These are phyloP conservation scores for Cyphomyrmex costatus DNA, from an alignment of 1,140 invertebrate genomes.

Conservation along the genomic window DNA sequence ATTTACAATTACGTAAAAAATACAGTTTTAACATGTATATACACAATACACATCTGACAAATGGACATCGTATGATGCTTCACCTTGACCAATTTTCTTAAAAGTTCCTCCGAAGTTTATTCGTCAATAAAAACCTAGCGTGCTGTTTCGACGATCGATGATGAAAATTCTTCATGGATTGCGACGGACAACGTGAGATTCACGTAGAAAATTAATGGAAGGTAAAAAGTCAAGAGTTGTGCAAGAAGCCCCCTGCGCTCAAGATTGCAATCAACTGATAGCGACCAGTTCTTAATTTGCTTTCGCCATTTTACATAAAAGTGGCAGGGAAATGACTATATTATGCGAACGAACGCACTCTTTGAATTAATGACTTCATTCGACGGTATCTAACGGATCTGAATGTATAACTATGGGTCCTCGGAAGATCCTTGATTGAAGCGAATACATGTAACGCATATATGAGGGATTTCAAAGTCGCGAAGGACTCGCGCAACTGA, in stretches of 20 bases:
- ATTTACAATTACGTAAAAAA: neutral
- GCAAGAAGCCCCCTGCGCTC: constrained; percentile 21
- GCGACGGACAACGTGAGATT: constrained; percentile 13
- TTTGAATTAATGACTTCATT: too few relatives aligned
- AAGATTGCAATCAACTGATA: constrained; percentile 18
- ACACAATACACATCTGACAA: neutral
- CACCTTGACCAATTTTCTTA: constrained; percentile 55
- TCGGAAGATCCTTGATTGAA: constrained; percentile 16
- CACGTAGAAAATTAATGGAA: constrained; percentile 42
- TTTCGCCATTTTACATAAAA: constrained; percentile 57
- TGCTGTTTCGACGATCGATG: neutral
- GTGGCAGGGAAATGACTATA: neutral
- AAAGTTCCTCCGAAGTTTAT: constrained; percentile 48
- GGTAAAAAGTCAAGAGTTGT: constrained; percentile 33
- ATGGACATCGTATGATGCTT: neutral
- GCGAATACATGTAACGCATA: neutral
- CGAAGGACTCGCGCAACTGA: constrained; percentile 12
- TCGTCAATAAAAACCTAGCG: neutral
- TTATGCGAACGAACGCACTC: neutral
- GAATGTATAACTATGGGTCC: constrained; percentile 4
- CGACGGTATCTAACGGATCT: neutral
- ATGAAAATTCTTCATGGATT: constrained; percentile 44
- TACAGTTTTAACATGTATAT: neutral
- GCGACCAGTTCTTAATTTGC: constrained; percentile 44
- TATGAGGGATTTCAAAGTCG: constrained; percentile 10